A percentile compares a stretch with the other conserved stretches of the same genome.
Conservation (phyloP, 2,797 vertebrate species). For the Xyrichtys novacula region DNA sequence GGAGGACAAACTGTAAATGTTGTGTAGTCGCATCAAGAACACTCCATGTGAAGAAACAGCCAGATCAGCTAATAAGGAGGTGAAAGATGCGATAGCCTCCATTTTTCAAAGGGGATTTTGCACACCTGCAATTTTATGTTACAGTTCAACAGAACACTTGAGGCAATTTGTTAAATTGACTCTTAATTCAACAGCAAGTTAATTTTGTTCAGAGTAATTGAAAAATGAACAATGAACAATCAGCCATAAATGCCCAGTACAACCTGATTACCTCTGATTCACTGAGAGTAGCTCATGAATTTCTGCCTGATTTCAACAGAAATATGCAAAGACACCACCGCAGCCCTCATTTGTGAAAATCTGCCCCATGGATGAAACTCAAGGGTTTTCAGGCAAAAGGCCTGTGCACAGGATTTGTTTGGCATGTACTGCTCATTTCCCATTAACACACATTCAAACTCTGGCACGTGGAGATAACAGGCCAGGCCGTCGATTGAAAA, state of each 20-base stretch:
- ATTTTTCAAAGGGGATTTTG: slow-evolving; percentile 9
- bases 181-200: slow-evolving; percentile 45
- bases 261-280: slow-evolving; percentile 50
- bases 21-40: slow-evolving; percentile 1
- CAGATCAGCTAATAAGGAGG: slow-evolving; percentile 18
- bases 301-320: slow-evolving; percentile 28
- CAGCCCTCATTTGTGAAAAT: slow-evolving; percentile 26
- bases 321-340: slow-evolving; percentile 22
- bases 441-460: slow-evolving; percentile 55
- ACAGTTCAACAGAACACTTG: slow-evolving; percentile 17
- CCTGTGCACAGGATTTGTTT: slow-evolving; percentile 48
- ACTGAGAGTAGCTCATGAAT: slow-evolving; percentile 31
- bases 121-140: slow-evolving; percentile 32
- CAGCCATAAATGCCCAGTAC: slow-evolving; percentile 25
- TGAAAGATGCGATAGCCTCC: slow-evolving; percentile 9
- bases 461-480: slow-evolving; percentile 52
- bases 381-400: slow-evolving; percentile 38
- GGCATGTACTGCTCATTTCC: slow-evolving; percentile 45
- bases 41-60: slow-evolving; percentile 21
- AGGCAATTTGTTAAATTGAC: slow-evolving; percentile 49
- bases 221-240: slow-evolving; percentile 60
- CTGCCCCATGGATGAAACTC: slow-evolving; percentile 31
- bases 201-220: slow-evolving; percentile 46
- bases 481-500: slow-evolving; percentile 46
- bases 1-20: slow-evolving; percentile 11